Conservation (phyloP, 2,888 invertebrate species). For the Acanthosepion pharaonis region DNA sequence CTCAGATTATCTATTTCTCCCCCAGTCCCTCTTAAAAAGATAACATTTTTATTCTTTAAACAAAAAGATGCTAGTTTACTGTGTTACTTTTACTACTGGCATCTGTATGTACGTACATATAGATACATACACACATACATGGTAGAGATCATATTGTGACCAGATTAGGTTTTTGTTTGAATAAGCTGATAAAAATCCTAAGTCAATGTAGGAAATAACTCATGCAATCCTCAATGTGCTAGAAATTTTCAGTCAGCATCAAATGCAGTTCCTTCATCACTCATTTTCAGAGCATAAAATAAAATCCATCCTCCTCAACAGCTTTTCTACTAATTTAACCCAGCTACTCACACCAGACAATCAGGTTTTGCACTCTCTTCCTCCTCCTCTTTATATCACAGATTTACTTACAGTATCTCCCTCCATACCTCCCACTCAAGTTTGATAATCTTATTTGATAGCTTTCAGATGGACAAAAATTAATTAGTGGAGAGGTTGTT, state of each 20-base stretch:
- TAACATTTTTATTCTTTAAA: too few species aligned
- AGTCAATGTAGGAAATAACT: too few species aligned
- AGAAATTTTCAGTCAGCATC: neutral
- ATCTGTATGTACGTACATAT: too few species aligned
- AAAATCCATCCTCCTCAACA: neutral
- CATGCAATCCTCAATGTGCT: neutral
- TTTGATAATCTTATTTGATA: neutral
- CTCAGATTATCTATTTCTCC: too few species aligned
- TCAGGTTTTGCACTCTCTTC: neutral
- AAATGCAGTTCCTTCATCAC: neutral
- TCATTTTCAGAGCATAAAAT: neutral
- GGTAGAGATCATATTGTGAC: too few species aligned
- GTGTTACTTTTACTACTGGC: too few species aligned
- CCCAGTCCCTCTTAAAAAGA: too few species aligned
- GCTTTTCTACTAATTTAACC: neutral
- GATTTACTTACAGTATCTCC: neutral
- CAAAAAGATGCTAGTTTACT: too few species aligned
- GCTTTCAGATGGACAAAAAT: neutral
- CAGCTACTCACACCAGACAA: neutral
- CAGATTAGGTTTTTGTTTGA: too few species aligned
- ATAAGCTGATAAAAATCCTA: too few species aligned
- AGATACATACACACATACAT: too few species aligned
- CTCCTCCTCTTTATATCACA: neutral
- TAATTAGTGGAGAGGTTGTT: neutral
- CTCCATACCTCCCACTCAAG: neutral